These are phyloP conservation scores for Macaria liturata DNA, from an alignment of 2,888 invertebrate species.

Conservation along the genomic window DNA sequence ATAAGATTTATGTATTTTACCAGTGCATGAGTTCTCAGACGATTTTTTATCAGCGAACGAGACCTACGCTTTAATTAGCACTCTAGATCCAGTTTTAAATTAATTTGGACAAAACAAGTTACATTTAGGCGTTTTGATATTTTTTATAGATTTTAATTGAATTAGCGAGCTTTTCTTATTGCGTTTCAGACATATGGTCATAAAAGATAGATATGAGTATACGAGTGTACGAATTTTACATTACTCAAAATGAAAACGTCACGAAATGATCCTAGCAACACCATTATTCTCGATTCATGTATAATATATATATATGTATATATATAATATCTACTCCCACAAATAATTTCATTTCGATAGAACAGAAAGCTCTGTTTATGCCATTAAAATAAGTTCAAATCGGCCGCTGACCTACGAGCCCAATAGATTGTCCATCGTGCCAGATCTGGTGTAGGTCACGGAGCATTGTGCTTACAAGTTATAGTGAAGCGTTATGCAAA, in stretches of 20 bases:
- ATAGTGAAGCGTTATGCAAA: conserved; percentile 73
- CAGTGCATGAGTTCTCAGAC: conserved; percentile 51
- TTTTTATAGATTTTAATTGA: not conserved
- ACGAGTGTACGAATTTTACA: too few species aligned
- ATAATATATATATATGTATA: too few species aligned
- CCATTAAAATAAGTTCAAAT: conserved; percentile 30
- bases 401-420: conserved; percentile 38
- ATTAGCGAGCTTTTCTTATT: too few species aligned
- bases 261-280: too few species aligned
- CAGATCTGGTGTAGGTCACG: conserved; percentile 58
- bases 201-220: too few species aligned
- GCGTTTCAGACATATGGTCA: too few species aligned
- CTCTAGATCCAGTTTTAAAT: conserved; percentile 14
- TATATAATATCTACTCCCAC: too few species aligned
- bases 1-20: conserved; percentile 77
- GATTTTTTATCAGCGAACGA: conserved; percentile 32
- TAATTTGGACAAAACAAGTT: conserved; percentile 5
- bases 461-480: conserved; percentile 67
- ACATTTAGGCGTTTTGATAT: not conserved
- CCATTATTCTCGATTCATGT: too few species aligned
- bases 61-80: conserved; percentile 32
- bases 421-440: conserved; percentile 43
- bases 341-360: too few species aligned
- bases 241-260: too few species aligned
- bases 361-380: conserved; percentile 14